These are phyloP conservation scores for Platyscelio sp. DNA, from an alignment of 2,888 invertebrate genomes.

Conservation along the genomic window DNA sequence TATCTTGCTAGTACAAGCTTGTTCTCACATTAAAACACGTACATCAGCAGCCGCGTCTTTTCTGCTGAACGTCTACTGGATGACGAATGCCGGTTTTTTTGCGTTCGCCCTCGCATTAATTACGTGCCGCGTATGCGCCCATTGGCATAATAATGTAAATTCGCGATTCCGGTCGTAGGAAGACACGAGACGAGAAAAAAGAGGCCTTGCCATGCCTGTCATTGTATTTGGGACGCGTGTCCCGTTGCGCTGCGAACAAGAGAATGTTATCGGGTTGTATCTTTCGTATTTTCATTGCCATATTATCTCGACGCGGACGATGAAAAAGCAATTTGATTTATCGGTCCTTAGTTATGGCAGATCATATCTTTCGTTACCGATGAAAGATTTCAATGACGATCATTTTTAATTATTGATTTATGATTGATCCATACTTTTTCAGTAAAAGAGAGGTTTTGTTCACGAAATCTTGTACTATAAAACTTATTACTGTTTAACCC, in stretches of 20 bases:
- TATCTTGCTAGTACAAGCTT: conserved; percentile 74
- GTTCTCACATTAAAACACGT: conserved; percentile 79
- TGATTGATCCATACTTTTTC: conserved; percentile 8
- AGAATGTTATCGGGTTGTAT: conserved; percentile 84
- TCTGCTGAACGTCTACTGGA: conserved; percentile 56
- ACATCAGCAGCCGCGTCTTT: conserved; percentile 68
- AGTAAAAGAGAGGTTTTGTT: not conserved
- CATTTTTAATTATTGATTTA: conserved; percentile 62
- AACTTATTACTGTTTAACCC: too few relatives aligned
- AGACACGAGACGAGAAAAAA: conserved; percentile 54
- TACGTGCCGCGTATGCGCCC: conserved; percentile 72
- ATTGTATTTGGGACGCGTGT: conserved; percentile 78
- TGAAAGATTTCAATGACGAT: conserved; percentile 31
- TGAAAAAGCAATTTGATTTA: conserved; percentile 83
- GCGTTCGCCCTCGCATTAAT: conserved; percentile 77
- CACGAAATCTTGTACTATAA: not conserved
- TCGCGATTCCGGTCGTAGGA: conserved; percentile 58
- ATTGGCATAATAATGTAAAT: conserved; percentile 74
- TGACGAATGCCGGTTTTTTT: conserved; percentile 71
- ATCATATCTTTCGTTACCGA: conserved; percentile 49
- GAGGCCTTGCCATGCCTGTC: conserved; percentile 66
- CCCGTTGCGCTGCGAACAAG: conserved; percentile 77
- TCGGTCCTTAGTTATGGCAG: conserved; percentile 68
- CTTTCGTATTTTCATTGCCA: conserved; percentile 83
- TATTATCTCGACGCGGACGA: conserved; percentile 79